Percentiles rank a stretch among this genome's conserved stretches.
phyloP scores from a whole-genome alignment of 2,888 invertebrate genomes.

The Ectemnius cavifrons region DNA sequence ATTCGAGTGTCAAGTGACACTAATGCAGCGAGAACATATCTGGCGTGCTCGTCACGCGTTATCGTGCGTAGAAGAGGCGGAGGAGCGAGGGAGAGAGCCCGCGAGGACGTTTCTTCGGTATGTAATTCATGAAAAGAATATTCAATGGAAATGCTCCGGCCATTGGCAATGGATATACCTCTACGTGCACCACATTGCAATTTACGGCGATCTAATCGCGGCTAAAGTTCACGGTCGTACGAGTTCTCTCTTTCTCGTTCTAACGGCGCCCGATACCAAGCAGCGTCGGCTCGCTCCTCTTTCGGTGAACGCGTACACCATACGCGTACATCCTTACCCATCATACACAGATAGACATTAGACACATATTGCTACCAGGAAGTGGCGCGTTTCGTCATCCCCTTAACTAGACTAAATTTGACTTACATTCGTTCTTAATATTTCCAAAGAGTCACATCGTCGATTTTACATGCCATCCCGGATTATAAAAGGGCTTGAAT shows the following conservation, averaged over 20 bases:
- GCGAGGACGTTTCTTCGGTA: conserved; percentile 64
- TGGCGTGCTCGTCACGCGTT: conserved; percentile 64
- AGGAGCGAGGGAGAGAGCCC: conserved; percentile 25
- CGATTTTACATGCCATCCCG: not conserved
- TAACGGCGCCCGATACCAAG: not conserved
- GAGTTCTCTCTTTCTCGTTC: not conserved
- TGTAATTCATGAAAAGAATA: conserved; percentile 73
- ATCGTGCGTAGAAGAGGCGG: conserved; percentile 36
- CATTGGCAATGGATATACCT: conserved; percentile 65
- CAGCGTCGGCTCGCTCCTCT: too few relatives aligned
- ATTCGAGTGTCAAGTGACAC: conserved; percentile 55
- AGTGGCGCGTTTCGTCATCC: too few relatives aligned
- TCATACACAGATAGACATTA: too few relatives aligned
- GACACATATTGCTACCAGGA: too few relatives aligned
- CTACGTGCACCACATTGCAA: conserved; percentile 74
- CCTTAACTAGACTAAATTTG: too few relatives aligned
- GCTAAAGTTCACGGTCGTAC: conserved; percentile 65
- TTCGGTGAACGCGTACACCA: too few relatives aligned
- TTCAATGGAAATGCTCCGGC: conserved; percentile 67
- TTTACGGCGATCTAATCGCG: conserved; percentile 69
- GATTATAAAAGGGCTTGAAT: conserved; percentile 48
- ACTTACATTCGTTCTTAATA: too few relatives aligned
- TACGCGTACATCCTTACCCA: too few relatives aligned
- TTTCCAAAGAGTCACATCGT: too few relatives aligned
- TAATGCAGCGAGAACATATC: conserved; percentile 50